Base-by-base conservation (phyloP, 2,113 vertebrate species). In the Passer montanus region DNA sequence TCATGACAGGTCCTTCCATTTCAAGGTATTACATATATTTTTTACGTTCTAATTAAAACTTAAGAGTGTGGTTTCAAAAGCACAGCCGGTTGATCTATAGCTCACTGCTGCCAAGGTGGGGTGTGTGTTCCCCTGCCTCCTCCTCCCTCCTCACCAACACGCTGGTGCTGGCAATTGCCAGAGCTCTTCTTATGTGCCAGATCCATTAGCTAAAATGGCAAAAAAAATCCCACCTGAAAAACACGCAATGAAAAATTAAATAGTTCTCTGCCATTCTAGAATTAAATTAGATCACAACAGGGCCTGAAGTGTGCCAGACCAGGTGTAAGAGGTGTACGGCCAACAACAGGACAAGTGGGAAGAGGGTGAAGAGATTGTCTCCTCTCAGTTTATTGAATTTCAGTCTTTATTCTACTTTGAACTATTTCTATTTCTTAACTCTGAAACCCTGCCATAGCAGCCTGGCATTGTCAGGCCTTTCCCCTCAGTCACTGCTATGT, bases 111-210 rank as follows among this genome's bases (percentile, higher is more conserved):
- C 49, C 31, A 30, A 64, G 52, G 5, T 2, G 0, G 5, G 4
- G 4, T 7, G 13, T 0, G 1, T 0, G 0, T 16, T 69, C 37
- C 27, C 41, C 33, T 2, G 3, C 27, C 22, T 46, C 39, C 7
- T 49, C 19, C 60, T 4, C 2, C 0, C 41, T 69, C 24, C 39
- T 49, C 31, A 27, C 41, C 2, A 0, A 52, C 46, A 21, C 2
- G 4, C 21, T 55, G 62, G 24, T 41, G 43, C 49, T 84, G 31
- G n/a, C 1, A 1, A 22, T 78, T 63, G 55, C 26, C 72, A 43
- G 37, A 87, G 11, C 11, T 63, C 10, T 67, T 50, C 49, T 56
- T 70, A 13, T 4, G 8, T 53, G 43, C 80, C 63, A 74, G 21
- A 19, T 46, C 17, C 21, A 16, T 43, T 43, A 47, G 30, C 33